phyloP scores from a whole-genome alignment of 2,113 vertebrate species.

The Caranx ignobilis region DNA sequence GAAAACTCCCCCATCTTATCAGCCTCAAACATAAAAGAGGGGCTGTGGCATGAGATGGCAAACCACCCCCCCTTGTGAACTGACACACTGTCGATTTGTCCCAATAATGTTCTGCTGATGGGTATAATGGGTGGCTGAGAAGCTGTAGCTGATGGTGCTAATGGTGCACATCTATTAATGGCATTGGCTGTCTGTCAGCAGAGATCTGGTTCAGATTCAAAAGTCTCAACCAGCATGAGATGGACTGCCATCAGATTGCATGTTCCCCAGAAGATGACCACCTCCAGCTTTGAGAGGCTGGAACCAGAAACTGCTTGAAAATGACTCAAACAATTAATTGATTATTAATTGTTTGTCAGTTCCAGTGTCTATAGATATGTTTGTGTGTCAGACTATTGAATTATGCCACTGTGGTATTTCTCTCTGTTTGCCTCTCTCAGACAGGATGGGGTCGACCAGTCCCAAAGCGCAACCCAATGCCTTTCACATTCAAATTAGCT shows the following conservation, averaged over 20 bases:
- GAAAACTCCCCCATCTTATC: conserved; percentile 5
- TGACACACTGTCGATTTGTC: no score
- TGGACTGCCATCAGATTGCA: not conserved
- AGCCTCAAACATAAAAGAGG: conserved; percentile 33
- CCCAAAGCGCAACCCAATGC: conserved; percentile 11
- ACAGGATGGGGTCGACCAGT: not conserved
- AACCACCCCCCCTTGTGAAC: no score
- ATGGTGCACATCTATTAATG: not conserved
- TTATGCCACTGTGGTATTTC: not conserved
- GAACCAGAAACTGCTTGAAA: no score
- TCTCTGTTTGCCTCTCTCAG: conserved; percentile 28
- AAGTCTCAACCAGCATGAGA: not conserved
- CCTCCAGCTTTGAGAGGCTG: no score
- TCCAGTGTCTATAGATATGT: not conserved
- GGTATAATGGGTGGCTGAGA: not conserved
- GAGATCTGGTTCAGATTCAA: not conserved
- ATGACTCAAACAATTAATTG: no score
- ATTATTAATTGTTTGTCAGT: not conserved
- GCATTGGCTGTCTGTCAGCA: no score
- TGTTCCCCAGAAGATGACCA: not conserved
- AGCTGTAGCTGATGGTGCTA: not conserved
- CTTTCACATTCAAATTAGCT: conserved; percentile 71
- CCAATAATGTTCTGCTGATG: not conserved
- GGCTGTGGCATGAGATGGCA: not conserved
- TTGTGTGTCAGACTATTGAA: not conserved